These are phyloP conservation scores for Synanthedon formicaeformis DNA, from an alignment of 2,888 invertebrate genomes.

Conservation along the genomic window DNA sequence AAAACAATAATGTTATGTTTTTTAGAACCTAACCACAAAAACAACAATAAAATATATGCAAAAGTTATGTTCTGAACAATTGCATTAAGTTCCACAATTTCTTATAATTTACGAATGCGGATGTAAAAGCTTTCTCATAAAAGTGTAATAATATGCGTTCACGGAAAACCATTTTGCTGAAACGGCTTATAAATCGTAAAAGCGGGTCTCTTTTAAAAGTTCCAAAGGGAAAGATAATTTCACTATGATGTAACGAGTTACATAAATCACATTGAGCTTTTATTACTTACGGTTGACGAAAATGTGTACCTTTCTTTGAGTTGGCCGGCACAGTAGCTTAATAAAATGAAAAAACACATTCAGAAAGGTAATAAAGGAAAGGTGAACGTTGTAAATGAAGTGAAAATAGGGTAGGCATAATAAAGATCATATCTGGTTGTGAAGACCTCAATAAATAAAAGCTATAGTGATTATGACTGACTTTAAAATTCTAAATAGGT, in stretches of 20 bases:
- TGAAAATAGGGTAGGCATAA: too few relatives aligned
- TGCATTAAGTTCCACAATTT: conserved; percentile 5
- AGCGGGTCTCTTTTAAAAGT: conserved; percentile 6
- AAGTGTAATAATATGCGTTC: conserved; percentile 8
- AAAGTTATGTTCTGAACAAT: background rate
- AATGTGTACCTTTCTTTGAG: conserved; percentile 7
- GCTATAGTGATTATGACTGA: too few relatives aligned
- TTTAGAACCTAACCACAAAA: too few relatives aligned
- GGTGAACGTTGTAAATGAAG: too few relatives aligned
- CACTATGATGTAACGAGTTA: conserved; percentile 6
- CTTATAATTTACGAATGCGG: conserved; percentile 7
- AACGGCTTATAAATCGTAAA: conserved; percentile 12
- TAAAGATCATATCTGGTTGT: too few relatives aligned
- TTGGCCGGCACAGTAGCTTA: conserved; percentile 5
- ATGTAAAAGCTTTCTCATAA: conserved; percentile 8
- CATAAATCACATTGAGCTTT: conserved; percentile 7
- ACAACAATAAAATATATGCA: background rate
- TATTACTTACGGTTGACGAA: conserved; percentile 8
- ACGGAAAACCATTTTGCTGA: conserved; percentile 11
- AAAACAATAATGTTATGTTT: too few relatives aligned
- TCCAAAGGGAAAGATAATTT: conserved; percentile 7
- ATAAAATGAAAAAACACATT: too few relatives aligned
- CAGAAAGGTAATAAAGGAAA: too few relatives aligned
- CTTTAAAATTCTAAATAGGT: too few relatives aligned
- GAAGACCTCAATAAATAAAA: too few relatives aligned